Evolutionary conservation across 2,888 invertebrate genomes (phyloP), one percentile per base, ranked within the genome.

Genomic region (Folsomia manolachei): DNA sequence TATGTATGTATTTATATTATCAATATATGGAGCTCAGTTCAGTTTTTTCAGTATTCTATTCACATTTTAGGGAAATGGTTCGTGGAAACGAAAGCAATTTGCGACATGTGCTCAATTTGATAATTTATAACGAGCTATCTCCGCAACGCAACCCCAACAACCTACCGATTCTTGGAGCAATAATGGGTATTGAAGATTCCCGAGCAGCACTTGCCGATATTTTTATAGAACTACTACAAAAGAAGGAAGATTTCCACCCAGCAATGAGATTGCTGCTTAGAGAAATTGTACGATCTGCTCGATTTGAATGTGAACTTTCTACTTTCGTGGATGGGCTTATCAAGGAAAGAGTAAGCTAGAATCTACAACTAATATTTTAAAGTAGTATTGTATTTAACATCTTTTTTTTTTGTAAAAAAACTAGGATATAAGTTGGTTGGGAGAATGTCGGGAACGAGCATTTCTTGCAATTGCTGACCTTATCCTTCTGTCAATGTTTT

Each of bases 121-220:
- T 95, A 0, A 91, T 97, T 72, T 95, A 94, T 86, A 97, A 97
- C 85, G 97, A 97, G 86, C 85, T 97, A 78, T 95, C 96, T 0
- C 83, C 83, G 14, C 90, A 91, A 27, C 89, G 97, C 73, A 95
- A 96, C 85, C 93, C 95, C 0, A 97, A 96, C 86, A 97, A 97
- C 85, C 93, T 97, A 91, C 90, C 93, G 14, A 91, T 97, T 84
- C 87, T 97, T 19, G 91, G 91, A 1, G 92, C 93, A 11, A 90
- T 97, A 85, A 93, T 97, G 84, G 90, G 91, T 25, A 88, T 91
- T 74, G 90, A 94, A 1, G 92, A 93, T 79, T 91, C 95, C 65
- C 92, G 96, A 0, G 89, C 89, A 68, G 89, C 92, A 77, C 88
- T 95, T 82, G 94, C 93, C 0, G 92, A 93, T 83, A 93, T 94